Evolutionary conservation across 2,888 invertebrate genomes (phyloP).

Genomic region (Cephus runcator): DNA sequence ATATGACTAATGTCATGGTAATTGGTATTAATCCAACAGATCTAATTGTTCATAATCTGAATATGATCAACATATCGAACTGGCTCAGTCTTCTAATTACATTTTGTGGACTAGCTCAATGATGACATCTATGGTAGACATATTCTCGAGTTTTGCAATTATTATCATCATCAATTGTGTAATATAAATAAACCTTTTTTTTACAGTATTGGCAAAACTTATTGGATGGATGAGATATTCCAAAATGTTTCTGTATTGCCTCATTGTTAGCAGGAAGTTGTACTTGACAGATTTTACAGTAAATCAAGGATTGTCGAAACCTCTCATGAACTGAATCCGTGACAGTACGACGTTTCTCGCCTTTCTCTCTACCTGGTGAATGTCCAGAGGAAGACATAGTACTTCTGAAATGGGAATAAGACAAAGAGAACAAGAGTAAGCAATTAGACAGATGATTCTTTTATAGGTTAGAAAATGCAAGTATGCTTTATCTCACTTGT

Average conservation of each 20-base stretch:
- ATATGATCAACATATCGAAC: too few relatives aligned
- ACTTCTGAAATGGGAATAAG: constrained; percentile 13
- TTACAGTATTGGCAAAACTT: constrained; percentile 48
- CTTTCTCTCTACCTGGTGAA: constrained; percentile 6
- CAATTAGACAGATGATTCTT: constrained; percentile 10
- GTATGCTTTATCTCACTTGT: too few relatives aligned
- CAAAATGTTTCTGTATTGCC: constrained; percentile 53
- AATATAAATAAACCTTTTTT: constrained; percentile 52
- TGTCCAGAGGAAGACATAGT: constrained; percentile 23
- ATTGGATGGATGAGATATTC: constrained; percentile 42
- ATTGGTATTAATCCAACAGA: too few relatives aligned
- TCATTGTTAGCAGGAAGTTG: constrained; percentile 37
- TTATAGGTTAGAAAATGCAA: not conserved
- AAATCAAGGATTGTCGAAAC: constrained; percentile 40
- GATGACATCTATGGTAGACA: constrained; percentile 48
- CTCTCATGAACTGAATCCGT: constrained; percentile 58
- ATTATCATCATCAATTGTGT: constrained; percentile 27
- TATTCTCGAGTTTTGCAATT: constrained; percentile 28
- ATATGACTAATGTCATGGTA: too few relatives aligned
- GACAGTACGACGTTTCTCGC: constrained; percentile 30
- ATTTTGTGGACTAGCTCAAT: constrained; percentile 22
- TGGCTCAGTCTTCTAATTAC: constrained; percentile 8
- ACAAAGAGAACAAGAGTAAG: not conserved
- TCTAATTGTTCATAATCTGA: too few relatives aligned
- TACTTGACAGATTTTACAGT: constrained; percentile 48